Base-by-base conservation (phyloP, 2,797 vertebrate species). In the Dallia pectoralis region DNA sequence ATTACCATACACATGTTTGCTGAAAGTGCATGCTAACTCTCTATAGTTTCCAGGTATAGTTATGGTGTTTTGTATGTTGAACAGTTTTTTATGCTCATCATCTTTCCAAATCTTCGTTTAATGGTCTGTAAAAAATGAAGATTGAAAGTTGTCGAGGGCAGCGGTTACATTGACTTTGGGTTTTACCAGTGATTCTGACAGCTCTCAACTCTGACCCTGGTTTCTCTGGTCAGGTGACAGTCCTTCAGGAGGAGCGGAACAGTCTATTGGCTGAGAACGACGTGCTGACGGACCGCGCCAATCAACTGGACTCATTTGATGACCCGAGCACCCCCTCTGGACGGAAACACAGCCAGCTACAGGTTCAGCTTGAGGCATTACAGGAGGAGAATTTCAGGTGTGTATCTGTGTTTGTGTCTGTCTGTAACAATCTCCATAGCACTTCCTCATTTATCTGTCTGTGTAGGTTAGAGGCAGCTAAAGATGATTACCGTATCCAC, bases 331-430 rank as follows among this genome's bases (percentile, higher is more conserved):
- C 94, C 1, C 85, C 91, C 59, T 96, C 96, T 68, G 95, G 96
- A 62, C 96, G 91, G 78, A 99, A 98, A 79, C 97, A 97, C 89
- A 95, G 92, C 82, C 95, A 94, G 81, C 90, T 95, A 48, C 97
- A 98, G 82, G 87, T 96, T 66, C 97, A 98, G 78, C 79, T 98
- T 2, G 97, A 99, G 81, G 90, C 95, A 44, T 80, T 99, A 70
- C 96, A 98, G 85, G 97, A 99, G 83, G 98, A 99, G 86, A 98
- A 95, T 87, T 99, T 96, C 92, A 97, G 97, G 97, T 98, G 81
- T 72, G 27, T 3, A 40, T 14, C 29, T 40, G 44, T 3, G 59
- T 14, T 32, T 40, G 44, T 69, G 1, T 69, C 11, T 15, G 40
- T 4, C 33, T 59, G 27, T n/a, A 22, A 19, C 25, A 59, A 59